Evolutionary conservation across 2,888 invertebrate species (phyloP).

Genomic region (Lycocerus yunnanus): DNA sequence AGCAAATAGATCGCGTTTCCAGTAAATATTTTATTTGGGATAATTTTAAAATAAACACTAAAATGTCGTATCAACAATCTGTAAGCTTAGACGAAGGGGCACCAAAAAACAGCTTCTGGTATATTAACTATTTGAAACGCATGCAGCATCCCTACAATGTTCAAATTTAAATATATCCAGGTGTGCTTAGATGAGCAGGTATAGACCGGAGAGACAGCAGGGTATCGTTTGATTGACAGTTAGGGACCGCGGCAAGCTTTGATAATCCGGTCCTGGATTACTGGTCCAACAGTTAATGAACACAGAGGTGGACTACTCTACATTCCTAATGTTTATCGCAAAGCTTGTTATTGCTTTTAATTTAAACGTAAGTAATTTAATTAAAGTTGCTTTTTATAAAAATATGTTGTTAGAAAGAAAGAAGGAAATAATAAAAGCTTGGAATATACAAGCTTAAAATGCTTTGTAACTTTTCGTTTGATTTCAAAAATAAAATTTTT

Average conservation of each 20-base stretch:
- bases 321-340: slow-evolving; percentile 16
- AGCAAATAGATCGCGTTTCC: background rate
- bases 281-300: slow-evolving; percentile 41
- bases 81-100: slow-evolving; percentile 15
- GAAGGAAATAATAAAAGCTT: background rate
- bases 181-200: slow-evolving; percentile 40
- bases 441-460: background rate
- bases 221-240: slow-evolving; percentile 52
- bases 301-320: slow-evolving; percentile 33
- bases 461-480: background rate
- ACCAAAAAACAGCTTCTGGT: slow-evolving; percentile 22
- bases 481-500: background rate
- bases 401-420: background rate
- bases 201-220: slow-evolving; percentile 49
- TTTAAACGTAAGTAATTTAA: background rate
- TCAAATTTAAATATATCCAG: slow-evolving; percentile 39
- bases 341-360: background rate
- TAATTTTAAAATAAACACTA: background rate
- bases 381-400: background rate
- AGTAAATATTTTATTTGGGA: background rate
- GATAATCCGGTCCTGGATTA: slow-evolving; percentile 40
- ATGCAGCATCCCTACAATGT: slow-evolving; percentile 30
- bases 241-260: slow-evolving; percentile 49
- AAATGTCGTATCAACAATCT: background rate
- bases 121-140: slow-evolving; percentile 18